Conservation (phyloP, 2,113 vertebrate species). For the Narcine bancroftii region DNA sequence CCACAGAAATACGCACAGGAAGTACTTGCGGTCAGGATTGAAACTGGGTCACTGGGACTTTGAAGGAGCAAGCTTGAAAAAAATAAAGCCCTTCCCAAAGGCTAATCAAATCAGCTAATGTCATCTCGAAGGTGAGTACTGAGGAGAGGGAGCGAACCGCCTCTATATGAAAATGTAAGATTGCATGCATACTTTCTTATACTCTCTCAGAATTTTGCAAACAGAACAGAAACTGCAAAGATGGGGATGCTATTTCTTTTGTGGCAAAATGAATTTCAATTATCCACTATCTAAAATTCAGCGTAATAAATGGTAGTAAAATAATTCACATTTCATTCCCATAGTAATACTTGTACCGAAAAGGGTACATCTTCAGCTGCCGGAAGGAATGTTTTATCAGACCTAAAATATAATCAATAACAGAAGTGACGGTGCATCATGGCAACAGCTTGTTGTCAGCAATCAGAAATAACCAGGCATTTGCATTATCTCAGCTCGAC, state of each 20-base stretch:
- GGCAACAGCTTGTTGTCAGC: not conserved
- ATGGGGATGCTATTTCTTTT: not conserved
- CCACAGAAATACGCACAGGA: too few species aligned
- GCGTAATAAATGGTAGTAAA: not conserved
- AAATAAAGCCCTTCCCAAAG: not conserved
- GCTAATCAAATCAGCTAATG: not conserved
- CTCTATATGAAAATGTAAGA: not conserved
- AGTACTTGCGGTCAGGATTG: too few species aligned
- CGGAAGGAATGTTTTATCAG: not conserved
- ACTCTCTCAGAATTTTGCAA: not conserved
- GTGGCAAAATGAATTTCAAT: not conserved
- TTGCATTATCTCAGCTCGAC: not conserved
- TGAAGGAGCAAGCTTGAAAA: not conserved
- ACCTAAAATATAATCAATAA: not conserved
- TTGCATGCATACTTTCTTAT: too few species aligned
- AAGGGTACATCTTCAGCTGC: not conserved
- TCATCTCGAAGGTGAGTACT: too few species aligned
- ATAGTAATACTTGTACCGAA: not conserved
- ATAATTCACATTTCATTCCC: not conserved
- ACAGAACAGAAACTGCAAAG: not conserved
- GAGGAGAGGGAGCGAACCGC: not conserved
- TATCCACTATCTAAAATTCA: not conserved
- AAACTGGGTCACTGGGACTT: too few species aligned
- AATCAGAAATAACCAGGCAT: not conserved
- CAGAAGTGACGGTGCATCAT: constrained; percentile 4